These are phyloP conservation scores for Muntiacus reevesi DNA, from an alignment of 2,113 vertebrate species.

Conservation along the genomic window DNA sequence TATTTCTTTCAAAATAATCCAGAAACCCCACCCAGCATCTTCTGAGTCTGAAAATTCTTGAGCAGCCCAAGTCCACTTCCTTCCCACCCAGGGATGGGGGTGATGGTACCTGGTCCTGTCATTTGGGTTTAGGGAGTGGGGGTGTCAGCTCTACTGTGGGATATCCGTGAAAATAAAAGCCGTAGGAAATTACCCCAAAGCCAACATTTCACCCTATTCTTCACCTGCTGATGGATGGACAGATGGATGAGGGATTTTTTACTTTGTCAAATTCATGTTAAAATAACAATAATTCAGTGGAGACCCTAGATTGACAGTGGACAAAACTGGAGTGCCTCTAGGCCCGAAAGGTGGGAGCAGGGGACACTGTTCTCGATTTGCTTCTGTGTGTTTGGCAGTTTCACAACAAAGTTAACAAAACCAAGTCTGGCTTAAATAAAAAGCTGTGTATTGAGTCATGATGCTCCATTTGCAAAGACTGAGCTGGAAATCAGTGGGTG, in stretches of 20 bases:
- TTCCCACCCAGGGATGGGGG: accelerated
- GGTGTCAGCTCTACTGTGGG: neutral
- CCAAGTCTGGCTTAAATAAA: neutral
- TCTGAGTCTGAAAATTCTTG: neutral
- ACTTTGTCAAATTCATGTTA: neutral
- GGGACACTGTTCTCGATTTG: accelerated
- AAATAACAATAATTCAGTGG: accelerated
- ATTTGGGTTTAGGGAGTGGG: accelerated
- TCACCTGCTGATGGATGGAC: accelerated
- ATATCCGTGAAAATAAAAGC: neutral
- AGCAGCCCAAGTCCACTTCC: no score
- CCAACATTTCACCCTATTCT: neutral
- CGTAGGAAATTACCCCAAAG: accelerated
- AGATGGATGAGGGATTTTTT: neutral
- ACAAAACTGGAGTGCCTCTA: accelerated
- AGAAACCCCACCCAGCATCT: accelerated
- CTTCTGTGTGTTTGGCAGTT: neutral
- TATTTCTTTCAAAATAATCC: neutral
- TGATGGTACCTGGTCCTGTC: accelerated
- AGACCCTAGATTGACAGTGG: neutral
- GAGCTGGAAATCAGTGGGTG: neutral
- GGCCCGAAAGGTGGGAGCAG: accelerated
- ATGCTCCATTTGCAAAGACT: accelerated
- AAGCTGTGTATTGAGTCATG: accelerated
- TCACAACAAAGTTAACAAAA: neutral